phyloP scores from a whole-genome alignment of 2,888 invertebrate genomes.

The Troides aeacus region DNA sequence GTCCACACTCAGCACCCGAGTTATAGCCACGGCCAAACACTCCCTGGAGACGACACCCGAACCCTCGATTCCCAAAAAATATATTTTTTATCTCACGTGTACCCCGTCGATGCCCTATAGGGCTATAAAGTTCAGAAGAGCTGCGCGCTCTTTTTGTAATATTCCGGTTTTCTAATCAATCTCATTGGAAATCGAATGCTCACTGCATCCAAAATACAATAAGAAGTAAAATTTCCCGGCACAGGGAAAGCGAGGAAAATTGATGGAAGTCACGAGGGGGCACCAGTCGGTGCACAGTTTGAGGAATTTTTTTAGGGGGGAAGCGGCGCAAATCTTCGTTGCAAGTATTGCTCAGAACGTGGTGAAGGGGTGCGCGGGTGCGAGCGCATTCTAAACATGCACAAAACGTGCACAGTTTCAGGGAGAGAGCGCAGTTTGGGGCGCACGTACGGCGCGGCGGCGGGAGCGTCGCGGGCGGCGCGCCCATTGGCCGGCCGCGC shows the following conservation, averaged over 20 bases:
- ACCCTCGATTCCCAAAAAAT: constrained; percentile 48
- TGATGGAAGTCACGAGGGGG: constrained; percentile 42
- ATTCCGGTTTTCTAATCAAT: neutral
- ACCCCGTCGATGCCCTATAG: constrained; percentile 34
- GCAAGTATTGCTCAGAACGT: constrained; percentile 28
- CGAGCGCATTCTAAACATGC: constrained; percentile 58
- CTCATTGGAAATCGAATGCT: neutral
- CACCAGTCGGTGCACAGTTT: constrained; percentile 46
- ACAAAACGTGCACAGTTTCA: constrained; percentile 62
- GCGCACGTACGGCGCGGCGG: constrained; percentile 58
- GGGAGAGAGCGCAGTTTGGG: constrained; percentile 60
- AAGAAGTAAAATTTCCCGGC: constrained; percentile 25
- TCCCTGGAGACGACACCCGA: constrained; percentile 33
- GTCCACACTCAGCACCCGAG: constrained; percentile 44
- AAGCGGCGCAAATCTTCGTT: constrained; percentile 33
- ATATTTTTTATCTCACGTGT: constrained; percentile 33
- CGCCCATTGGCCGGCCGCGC: constrained; percentile 63
- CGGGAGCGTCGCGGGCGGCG: constrained; percentile 57
- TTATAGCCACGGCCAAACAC: constrained; percentile 29
- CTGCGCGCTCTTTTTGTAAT: neutral
- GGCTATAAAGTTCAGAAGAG: constrained; percentile 34
- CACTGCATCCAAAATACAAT: neutral
- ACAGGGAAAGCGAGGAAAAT: constrained; percentile 45
- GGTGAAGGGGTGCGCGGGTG: constrained; percentile 58
- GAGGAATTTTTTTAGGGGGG: constrained; percentile 57